Percentiles rank a stretch among this genome's conserved stretches.
Conservation (phyloP, 1,140 invertebrate species). For the Leptonema lineaticorne region DNA sequence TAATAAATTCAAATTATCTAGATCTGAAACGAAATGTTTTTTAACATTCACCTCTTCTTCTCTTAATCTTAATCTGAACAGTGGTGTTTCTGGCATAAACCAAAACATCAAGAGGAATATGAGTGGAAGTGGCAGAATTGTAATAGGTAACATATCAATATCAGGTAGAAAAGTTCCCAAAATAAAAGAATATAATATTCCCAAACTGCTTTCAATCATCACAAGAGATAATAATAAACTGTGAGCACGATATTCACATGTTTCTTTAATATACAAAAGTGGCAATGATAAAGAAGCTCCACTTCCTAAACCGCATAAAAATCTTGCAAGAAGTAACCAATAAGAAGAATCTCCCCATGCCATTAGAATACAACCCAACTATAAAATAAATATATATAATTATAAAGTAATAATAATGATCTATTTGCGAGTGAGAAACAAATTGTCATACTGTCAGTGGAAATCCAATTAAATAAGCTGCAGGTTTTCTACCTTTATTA, state of each 20-base stretch:
- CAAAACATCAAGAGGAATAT: slow-evolving; percentile 52
- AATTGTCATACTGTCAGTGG: slow-evolving; percentile 25
- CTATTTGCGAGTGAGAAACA: neutral
- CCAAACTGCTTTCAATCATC: slow-evolving; percentile 55
- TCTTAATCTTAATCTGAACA: slow-evolving; percentile 42
- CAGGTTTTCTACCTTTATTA: slow-evolving; percentile 30
- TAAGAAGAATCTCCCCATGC: slow-evolving; percentile 14
- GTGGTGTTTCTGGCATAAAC: slow-evolving; percentile 62
- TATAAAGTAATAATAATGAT: neutral
- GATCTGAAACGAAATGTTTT: neutral
- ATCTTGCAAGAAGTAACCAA: slow-evolving; percentile 44
- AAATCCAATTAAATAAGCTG: slow-evolving; percentile 29
- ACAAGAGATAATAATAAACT: slow-evolving; percentile 57
- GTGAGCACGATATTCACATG: slow-evolving; percentile 53
- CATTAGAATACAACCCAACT: slow-evolving; percentile 25
- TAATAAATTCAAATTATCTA: neutral
- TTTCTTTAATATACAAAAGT: slow-evolving; percentile 61
- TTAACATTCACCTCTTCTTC: slow-evolving; percentile 22
- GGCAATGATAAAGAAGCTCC: slow-evolving; percentile 53
- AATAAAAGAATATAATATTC: slow-evolving; percentile 56
- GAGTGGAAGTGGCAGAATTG: slow-evolving; percentile 48
- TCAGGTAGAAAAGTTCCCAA: slow-evolving; percentile 54
- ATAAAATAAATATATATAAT: neutral
- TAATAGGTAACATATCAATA: slow-evolving; percentile 26
- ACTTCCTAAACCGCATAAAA: slow-evolving; percentile 53